A percentile compares a stretch with the other conserved stretches of the same genome.
phyloP scores from a whole-genome alignment of 2,888 invertebrate genomes.

The Blomia tropicalis region DNA sequence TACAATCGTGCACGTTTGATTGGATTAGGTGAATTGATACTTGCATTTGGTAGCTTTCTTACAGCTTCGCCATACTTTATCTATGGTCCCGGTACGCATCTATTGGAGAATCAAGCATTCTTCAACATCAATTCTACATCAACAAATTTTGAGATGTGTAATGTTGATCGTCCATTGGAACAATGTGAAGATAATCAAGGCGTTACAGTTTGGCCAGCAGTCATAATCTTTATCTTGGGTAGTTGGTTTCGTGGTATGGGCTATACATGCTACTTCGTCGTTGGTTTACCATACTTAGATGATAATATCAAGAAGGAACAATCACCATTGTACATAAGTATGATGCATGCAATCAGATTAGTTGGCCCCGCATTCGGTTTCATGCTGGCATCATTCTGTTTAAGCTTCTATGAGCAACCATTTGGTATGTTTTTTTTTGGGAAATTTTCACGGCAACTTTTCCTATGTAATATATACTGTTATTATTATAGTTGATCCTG shows the following conservation, averaged over 20 bases:
- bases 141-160: background rate
- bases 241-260: conserved; percentile 30
- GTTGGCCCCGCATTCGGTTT: conserved; percentile 30
- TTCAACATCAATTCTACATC: background rate
- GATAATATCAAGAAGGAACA: conserved; percentile 26
- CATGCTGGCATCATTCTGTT: conserved; percentile 28
- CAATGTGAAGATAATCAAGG: background rate
- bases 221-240: conserved; percentile 26
- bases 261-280: conserved; percentile 27
- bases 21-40: conserved; percentile 23
- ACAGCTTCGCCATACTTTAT: conserved; percentile 27
- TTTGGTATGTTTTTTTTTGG: conserved; percentile 9
- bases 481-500: conserved; percentile 29
- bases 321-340: conserved; percentile 26
- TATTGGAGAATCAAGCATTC: background rate
- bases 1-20: conserved; percentile 26
- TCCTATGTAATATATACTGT: background rate
- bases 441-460: conserved; percentile 10
- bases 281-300: conserved; percentile 28
- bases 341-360: conserved; percentile 27
- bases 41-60: conserved; percentile 24
- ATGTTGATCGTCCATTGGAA: background rate
- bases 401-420: conserved; percentile 30
- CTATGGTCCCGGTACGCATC: conserved; percentile 26
- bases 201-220: conserved; percentile 25